Evolutionary conservation across 2,888 invertebrate genomes (phyloP), one percentile per base, ranked within the genome.

Genomic region (Helleia helle): DNA sequence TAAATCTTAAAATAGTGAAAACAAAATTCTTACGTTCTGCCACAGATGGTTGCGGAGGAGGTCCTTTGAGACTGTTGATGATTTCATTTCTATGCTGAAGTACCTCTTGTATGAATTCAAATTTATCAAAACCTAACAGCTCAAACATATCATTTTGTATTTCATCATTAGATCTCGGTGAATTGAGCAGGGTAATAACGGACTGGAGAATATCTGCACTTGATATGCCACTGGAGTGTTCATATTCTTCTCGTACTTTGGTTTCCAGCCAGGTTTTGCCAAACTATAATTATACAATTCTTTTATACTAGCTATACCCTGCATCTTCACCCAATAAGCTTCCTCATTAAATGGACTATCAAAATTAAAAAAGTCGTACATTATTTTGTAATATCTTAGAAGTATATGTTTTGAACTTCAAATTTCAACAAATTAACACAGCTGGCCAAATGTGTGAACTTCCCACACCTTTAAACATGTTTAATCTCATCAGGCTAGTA

Each of bases 131-230:
- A 0, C 98, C 98, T 14, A 96, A 85, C 3, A 97, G 75, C 57
- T 98, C 97, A 68, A 96, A 93, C 12, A 98, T 75, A 70, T 94
- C 93, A 60, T 91, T 92, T 65, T 94, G 91, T 46, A 94, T 74
- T 56, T 92, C 93, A 46, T 89, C 89, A 50, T 88, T 89, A 17
- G 83, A 84, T 48, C 87, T 83, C 8, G 86, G 74, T 0, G 90
- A 88, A 48, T 88, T 88, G 0, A 94, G 69, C 46, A 89, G 80
- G 0, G 83, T 81, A 13, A 89, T 73, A 13, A 92, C 76, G 1
- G 87, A 86, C 43, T 87, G 84, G 3, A 86, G 67, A 30, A 92
- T 87, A 50, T 91, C 88, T 0, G 87, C 83, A 46, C 84, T 86
- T 0, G 87, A 74, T 55, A 89, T 83, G 5, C 75, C 86, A 9